Base-by-base conservation (phyloP, 2,888 invertebrate species). In the Periphyllus acericola region DNA sequence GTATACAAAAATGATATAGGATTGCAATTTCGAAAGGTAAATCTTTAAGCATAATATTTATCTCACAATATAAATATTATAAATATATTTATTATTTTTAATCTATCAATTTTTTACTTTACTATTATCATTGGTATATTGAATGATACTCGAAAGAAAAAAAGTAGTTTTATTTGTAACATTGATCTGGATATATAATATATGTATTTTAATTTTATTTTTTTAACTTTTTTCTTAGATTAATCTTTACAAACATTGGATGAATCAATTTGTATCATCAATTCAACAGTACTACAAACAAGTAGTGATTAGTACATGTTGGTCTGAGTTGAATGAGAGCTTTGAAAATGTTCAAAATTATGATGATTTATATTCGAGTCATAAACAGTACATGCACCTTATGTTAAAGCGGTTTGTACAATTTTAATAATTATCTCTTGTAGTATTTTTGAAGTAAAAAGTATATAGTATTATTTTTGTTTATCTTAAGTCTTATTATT, bases 241-340 rank as follows among this genome's bases (percentile, higher is more conserved):
- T 34, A 80, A 87, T 74, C 46, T 87, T 40, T 87, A 75, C 14
- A 87, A 87, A 66, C 34, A 87, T 74, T 72, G 80, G 72, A 87
- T 87, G 87, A 46, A 46, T 81, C 87, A 87, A 66, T 87, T 87
- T 87, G 60, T 81, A n/a, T 40, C 87, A 66, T 87, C 87, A 60
- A 87, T 87, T 36, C 80, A 87, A 74, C 87, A 87, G 36, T 87
- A 87, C 60, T 87, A 81, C 60, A 87, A 87, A 34, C 87, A 87
- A 87, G 74, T 87, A 19, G 87, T 87, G 9, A 66, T 87, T 25
- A 29, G 55, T 8, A 74, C 72, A 9, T 87, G 81, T 74, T 87
- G 87, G 87, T 40, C 74, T 6, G 74, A 87, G 40, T 81, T 87
- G 40, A 81, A 81, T 32, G 66, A 81, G 40, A 81, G 66, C 17